Evolutionary conservation across 2,113 vertebrate species (phyloP), one percentile per base, ranked within the genome.

Genomic region (Calyptomena viridis): DNA sequence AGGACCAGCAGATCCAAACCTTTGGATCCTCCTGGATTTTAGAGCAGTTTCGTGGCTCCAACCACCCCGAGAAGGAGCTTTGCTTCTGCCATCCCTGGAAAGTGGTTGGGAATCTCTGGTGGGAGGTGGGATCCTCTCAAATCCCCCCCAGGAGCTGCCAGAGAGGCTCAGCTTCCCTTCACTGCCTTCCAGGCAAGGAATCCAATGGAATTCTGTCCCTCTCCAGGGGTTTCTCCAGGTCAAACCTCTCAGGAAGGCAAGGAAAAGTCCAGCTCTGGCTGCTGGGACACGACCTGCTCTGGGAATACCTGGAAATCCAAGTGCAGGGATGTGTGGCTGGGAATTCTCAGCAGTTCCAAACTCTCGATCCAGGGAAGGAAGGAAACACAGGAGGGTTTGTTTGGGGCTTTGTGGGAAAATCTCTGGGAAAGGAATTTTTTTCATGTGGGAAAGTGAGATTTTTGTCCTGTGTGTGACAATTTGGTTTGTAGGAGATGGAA

Each of bases 51-150:
- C 52, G 8, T 33, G 55, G 62, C 42, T 84, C 79, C 56, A 84
- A 80, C 87, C 87, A 72, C 83, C 79, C 62, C 55, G 68, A 79
- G 78, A 56, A 90, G 58, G 52, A 62, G 79, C 68, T 84, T 72
- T 8, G 2, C 56, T 60, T 60, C 68, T 84, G 83, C 83, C 83
- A 90, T 5, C 52, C 33, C 46, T 56, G 52, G 31, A 71, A 84
- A 87, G 76, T 50, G 42, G 74, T 40, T 12, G 2, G 40, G 24
- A 89, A 92, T 59, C 81, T 86, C 87, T 1, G 7, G 58, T 55
- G 68, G 56, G 83, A 95, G 91, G 52, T 76, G 91, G 84, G 31
- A 84, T 76, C 84, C 91, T 84, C 84, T 88, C 72, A 76, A 95
- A 77, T 84, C 52, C 87, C 27, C 31, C 73, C 74, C 77, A 46